Percentiles rank a stretch among this genome's conserved stretches.
Conservation (phyloP, 2,888 invertebrate species). For the Heliconius erato region DNA sequence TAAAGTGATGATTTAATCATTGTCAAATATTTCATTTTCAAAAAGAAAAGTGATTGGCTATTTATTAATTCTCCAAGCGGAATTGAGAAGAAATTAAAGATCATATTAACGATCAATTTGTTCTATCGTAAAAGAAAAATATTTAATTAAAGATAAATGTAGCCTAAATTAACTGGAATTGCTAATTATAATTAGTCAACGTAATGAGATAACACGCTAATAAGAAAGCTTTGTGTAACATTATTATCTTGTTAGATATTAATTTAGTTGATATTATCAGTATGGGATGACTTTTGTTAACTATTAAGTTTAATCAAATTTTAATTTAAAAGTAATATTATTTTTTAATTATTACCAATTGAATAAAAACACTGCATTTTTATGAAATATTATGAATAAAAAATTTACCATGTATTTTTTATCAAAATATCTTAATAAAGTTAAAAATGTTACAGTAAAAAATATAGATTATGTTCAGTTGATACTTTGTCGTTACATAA, state of each 20-base stretch:
- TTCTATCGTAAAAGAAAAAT: slow-evolving; percentile 1
- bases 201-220: neutral
- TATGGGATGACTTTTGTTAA: too few species aligned
- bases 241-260: slow-evolving; percentile 11
- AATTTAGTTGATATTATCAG: neutral
- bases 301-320: too few species aligned
- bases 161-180: neutral
- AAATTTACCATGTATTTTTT: neutral
- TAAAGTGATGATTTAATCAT: slow-evolving; percentile 1
- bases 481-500: neutral
- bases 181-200: neutral
- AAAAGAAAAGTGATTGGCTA: neutral
- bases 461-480: neutral
- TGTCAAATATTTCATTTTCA: neutral
- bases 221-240: slow-evolving; percentile 1
- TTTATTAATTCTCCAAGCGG: neutral
- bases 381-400: neutral
- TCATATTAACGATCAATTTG: neutral
- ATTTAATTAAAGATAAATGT: neutral
- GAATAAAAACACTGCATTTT: too few species aligned
- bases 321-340: too few species aligned
- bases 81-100: neutral
- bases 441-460: neutral
- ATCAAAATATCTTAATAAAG: neutral
- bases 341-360: too few species aligned